A percentile compares a stretch with the other conserved stretches of the same genome.
These are phyloP conservation scores for Cheilosia vulpina DNA, from an alignment of 2,888 invertebrate species.

Conservation along the genomic window DNA sequence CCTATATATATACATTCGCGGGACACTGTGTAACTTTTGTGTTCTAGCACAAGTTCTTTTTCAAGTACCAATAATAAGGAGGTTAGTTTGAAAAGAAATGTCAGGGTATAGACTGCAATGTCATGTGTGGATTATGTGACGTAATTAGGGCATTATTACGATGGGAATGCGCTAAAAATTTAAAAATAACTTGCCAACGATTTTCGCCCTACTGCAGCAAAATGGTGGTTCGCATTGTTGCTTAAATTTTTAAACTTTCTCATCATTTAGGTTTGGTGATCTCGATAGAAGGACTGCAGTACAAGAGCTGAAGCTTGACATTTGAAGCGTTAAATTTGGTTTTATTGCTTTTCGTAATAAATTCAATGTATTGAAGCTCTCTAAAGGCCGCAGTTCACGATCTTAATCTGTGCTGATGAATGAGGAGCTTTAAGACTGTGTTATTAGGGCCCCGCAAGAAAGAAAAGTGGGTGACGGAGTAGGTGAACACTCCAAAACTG, in stretches of 20 bases:
- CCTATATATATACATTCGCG: not conserved
- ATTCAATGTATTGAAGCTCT: no score
- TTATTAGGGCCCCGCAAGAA: no score
- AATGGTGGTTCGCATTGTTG: not conserved
- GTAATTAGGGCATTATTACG: slow-evolving; percentile 70
- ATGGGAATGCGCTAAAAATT: slow-evolving; percentile 60
- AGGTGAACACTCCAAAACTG: no score
- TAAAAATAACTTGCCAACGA: slow-evolving; percentile 56
- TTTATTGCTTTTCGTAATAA: no score
- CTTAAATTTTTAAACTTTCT: not conserved
- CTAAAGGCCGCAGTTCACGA: no score
- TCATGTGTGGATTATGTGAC: slow-evolving; percentile 72
- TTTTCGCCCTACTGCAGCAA: slow-evolving; percentile 3
- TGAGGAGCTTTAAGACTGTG: no score
- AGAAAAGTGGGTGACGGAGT: no score
- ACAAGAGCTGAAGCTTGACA: no score
- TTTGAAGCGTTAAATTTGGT: no score
- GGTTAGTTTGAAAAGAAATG: slow-evolving; percentile 75
- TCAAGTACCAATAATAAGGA: slow-evolving; percentile 75
- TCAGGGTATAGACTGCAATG: slow-evolving; percentile 75
- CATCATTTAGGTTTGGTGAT: not conserved
- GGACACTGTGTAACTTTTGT: slow-evolving; percentile 62
- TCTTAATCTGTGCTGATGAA: no score
- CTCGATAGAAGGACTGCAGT: no score
- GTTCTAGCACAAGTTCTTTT: slow-evolving; percentile 68